Percentiles rank a stretch among this genome's conserved stretches.
Conservation (phyloP, 2,888 invertebrate genomes). For the Metacarcinus magister region DNA sequence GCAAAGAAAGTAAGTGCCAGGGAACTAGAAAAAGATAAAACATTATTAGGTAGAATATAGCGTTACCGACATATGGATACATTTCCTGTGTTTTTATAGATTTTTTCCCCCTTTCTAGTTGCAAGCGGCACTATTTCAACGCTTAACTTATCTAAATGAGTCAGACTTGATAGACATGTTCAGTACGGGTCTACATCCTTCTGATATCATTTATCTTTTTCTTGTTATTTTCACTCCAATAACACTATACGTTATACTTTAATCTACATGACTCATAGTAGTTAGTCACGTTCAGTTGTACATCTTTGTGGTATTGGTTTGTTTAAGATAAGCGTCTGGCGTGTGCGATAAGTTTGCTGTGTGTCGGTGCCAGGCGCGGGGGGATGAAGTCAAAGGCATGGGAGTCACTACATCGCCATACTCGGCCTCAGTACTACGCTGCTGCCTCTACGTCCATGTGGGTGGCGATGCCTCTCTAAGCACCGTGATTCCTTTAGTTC, state of each 20-base stretch:
- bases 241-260: background rate
- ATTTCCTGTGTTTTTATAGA: too few species aligned
- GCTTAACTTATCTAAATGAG: too few species aligned
- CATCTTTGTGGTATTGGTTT: background rate
- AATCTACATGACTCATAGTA: background rate
- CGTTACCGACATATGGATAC: too few species aligned
- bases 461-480: background rate
- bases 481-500: background rate
- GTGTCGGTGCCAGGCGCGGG: background rate
- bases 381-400: background rate
- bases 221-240: background rate
- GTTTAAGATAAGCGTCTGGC: background rate
- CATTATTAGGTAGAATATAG: too few species aligned
- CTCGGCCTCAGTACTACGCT: background rate
- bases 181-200: background rate
- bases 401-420: background rate
- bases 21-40: too few species aligned
- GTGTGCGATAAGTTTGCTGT: background rate
- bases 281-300: background rate
- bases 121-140: too few species aligned
- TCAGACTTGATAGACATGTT: too few species aligned
- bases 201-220: background rate
- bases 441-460: background rate
- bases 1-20: too few species aligned
- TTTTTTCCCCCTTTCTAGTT: too few species aligned